Evolutionary conservation across 2,888 invertebrate species (phyloP), one percentile per base, ranked within the genome.

Genomic region (Caenorhabditis macrosperma): DNA sequence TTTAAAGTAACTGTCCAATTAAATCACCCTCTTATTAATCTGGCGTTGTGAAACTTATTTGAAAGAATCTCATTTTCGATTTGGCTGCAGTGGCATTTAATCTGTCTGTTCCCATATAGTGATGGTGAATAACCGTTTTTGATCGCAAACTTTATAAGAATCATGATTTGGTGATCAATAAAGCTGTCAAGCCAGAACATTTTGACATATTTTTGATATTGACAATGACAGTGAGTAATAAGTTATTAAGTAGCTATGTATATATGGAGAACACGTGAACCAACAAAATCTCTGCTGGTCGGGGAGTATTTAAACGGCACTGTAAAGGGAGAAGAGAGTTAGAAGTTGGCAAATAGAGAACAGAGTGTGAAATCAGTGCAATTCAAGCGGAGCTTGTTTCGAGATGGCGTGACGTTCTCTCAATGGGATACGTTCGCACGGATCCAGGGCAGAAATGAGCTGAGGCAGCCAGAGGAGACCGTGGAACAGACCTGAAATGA

Each of bases 381-480:
- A 57, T n/a, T 57, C 17, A 22, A 48, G 74, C 12, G 74, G 74
- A 38, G 59, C 59, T 38, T 75, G 75, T 22, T 67, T 75, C 9
- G 66, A 67, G 54, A 67, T 61, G 20, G 52, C 57, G 20, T 74
- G 64, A 24, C 85, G 72, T 24, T 81, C 59, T 78, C 89, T 38
- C 7, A 88, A 79, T 15, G 89, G 89, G 44, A 88, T 83, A 28
- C 90, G 81, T 57, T 89, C 88, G 60, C 88, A 87, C 2, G 90
- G 88, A 55, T 90, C 90, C 41, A 90, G 57, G 15, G 88, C 85
- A 6, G 88, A 88, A 60, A 90, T 89, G 63, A 90, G 81, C 59
- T 90, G 90, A n/a, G 90, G 90, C 17, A 90, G 84, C 87, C 87
- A 88, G 26, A 90, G 54, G 15, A 90, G 81, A 6, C 85, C 88